Percentiles rank a stretch among this genome's conserved stretches.
phyloP scores from a whole-genome alignment of 2,797 vertebrate species.

The Sparus aurata region DNA sequence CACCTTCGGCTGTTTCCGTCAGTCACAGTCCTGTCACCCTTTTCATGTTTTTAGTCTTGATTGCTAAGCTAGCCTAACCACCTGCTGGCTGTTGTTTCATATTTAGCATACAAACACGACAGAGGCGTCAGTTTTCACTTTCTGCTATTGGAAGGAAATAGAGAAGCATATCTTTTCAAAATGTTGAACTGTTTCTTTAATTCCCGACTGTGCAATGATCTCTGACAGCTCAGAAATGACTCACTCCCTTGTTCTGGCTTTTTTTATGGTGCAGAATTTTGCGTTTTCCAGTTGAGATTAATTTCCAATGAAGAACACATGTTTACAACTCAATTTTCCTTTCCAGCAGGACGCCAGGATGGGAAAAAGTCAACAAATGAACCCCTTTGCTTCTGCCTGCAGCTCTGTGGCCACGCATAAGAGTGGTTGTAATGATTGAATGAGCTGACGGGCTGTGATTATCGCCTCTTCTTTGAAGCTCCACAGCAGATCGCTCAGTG shows the following conservation, averaged over 20 bases:
- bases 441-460: background rate
- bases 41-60: too few species aligned
- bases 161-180: background rate
- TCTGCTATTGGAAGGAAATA: background rate
- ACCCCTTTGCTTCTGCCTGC: conserved; percentile 10
- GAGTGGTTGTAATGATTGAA: conserved; percentile 26
- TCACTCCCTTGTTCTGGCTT: conserved; percentile 1
- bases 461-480: conserved; percentile 13
- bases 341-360: conserved; percentile 3
- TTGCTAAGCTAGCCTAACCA: too few species aligned
- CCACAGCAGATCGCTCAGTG: background rate
- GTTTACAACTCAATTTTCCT: background rate
- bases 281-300: conserved; percentile 9
- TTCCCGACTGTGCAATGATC: background rate
- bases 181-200: background rate
- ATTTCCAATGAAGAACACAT: background rate
- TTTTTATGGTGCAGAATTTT: background rate
- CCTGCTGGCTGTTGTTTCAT: too few species aligned
- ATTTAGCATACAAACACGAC: too few species aligned
- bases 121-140: background rate
- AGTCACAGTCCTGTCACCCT: too few species aligned
- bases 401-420: conserved; percentile 15
- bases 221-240: background rate
- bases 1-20: too few species aligned
- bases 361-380: conserved; percentile 7